phyloP scores from a whole-genome alignment of 2,113 vertebrate genomes.

The zebrafish (Danio rerio) region GRCz12tu NC_133180.1:38800501-38801000 shows the following conservation, averaged over 20 bases:
- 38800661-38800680: background rate
- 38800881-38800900: too few relatives aligned
- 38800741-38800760: constrained; percentile 40
- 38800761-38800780: background rate
- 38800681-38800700: constrained; percentile 44
- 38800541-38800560: background rate
- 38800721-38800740: constrained; percentile 51
- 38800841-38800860: too few relatives aligned
- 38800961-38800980: too few relatives aligned
- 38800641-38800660: constrained; percentile 44
- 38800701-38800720: constrained; percentile 23
- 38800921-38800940: too few relatives aligned
- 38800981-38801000: too few relatives aligned
- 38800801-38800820: background rate
- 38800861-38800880: too few relatives aligned
- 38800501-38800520: background rate
- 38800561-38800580: background rate
- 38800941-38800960: too few relatives aligned
- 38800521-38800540: background rate
- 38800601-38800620: constrained; percentile 9
- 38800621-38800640: constrained; percentile 26
- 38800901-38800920: too few relatives aligned
- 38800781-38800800: too few relatives aligned
- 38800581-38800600: constrained; percentile 9
- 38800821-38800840: background rate